phyloP scores from a whole-genome alignment of 2,113 vertebrate species.

The Cariama cristata region DNA sequence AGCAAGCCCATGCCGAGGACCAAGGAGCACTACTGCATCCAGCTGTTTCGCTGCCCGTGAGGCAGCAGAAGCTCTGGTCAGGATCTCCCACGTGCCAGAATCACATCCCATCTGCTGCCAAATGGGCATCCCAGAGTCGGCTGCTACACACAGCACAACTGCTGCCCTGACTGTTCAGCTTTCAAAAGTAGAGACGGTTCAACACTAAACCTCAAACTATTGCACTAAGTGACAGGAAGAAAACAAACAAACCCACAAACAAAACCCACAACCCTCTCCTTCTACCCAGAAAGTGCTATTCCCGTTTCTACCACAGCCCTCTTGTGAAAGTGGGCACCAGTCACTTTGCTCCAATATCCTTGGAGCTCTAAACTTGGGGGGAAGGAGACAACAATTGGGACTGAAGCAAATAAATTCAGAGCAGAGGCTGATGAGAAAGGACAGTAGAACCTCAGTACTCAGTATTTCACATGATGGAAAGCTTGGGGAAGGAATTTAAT shows the following conservation, averaged over 20 bases:
- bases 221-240: background rate
- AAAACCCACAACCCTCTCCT: background rate
- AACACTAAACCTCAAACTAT: background rate
- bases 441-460: background rate
- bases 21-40: rapidly evolving
- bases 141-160: background rate
- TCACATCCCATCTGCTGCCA: background rate
- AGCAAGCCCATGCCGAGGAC: rapidly evolving
- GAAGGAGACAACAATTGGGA: background rate
- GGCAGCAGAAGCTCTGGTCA: background rate
- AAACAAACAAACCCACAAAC: background rate
- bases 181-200: background rate
- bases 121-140: background rate
- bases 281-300: background rate
- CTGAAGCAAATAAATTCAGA: background rate
- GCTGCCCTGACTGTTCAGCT: background rate
- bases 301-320: background rate
- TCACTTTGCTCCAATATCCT: background rate
- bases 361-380: background rate
- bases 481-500: background rate
- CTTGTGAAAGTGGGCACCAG: background rate
- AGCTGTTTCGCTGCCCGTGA: rapidly evolving
- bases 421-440: background rate
- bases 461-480: background rate
- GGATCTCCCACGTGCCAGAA: background rate